A percentile compares a stretch with the other conserved stretches of the same genome.
phyloP scores from a whole-genome alignment of 2,113 vertebrate genomes.

The Nibea coibor region DNA sequence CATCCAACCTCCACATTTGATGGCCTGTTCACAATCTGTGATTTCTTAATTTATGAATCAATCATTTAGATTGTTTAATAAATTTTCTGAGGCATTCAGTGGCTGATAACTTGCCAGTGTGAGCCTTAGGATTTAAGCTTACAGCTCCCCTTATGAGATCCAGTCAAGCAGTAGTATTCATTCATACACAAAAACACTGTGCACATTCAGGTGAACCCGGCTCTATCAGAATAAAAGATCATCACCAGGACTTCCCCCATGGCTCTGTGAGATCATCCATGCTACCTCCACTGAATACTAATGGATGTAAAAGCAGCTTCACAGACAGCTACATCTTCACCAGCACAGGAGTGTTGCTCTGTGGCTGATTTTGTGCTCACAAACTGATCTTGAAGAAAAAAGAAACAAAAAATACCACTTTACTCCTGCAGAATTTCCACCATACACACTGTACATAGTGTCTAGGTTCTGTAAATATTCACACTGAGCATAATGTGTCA shows the following conservation, averaged over 20 bases:
- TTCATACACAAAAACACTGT: neutral
- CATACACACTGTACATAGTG: neutral
- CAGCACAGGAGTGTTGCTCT: neutral
- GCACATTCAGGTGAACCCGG: neutral
- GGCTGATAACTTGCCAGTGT: no score
- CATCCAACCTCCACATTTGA: neutral
- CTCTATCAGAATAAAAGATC: slow-evolving; percentile 14
- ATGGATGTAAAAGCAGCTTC: slow-evolving; percentile 3
- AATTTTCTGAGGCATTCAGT: neutral
- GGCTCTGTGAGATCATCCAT: neutral
- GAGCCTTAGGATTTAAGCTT: neutral
- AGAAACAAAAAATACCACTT: neutral
- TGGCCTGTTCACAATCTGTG: slow-evolving; percentile 3
- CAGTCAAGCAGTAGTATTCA: neutral
- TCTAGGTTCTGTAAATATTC: neutral
- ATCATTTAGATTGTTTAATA: slow-evolving; percentile 2
- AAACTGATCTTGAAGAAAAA: neutral
- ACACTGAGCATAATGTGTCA: neutral
- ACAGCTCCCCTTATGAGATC: neutral
- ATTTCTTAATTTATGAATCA: slow-evolving; percentile 1
- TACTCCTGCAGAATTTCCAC: neutral
- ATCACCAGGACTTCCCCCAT: slow-evolving; percentile 3
- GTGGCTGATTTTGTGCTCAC: slow-evolving; percentile 3
- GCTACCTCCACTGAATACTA: slow-evolving; percentile 32
- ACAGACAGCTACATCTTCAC: neutral